phyloP scores from a whole-genome alignment of 2,797 vertebrate genomes.

The Pangasius krempfi region DNA sequence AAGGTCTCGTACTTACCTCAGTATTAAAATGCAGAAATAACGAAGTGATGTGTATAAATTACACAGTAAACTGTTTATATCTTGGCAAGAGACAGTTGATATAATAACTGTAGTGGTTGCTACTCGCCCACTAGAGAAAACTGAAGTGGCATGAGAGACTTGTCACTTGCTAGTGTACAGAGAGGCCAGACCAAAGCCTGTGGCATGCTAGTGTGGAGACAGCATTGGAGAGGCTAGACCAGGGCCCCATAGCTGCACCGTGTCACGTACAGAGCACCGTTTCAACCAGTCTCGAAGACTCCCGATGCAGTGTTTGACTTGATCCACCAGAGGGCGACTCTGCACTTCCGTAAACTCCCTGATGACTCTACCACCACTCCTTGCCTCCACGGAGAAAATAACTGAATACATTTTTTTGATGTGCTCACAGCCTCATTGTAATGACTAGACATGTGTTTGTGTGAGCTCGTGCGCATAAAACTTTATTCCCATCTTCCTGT shows the following conservation, averaged over 20 bases:
- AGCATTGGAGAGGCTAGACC: neutral
- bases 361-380: neutral
- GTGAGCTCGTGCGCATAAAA: slow-evolving; percentile 38
- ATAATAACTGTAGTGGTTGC: neutral
- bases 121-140: too few relatives aligned
- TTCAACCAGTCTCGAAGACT: neutral
- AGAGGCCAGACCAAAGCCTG: neutral
- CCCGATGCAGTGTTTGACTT: neutral
- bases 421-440: slow-evolving; percentile 48
- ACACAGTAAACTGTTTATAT: slow-evolving; percentile 17
- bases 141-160: neutral
- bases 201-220: neutral
- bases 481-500: slow-evolving; percentile 26
- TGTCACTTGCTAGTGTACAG: neutral
- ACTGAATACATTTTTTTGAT: slow-evolving; percentile 47
- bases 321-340: slow-evolving; percentile 82
- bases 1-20: neutral
- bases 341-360: slow-evolving; percentile 75
- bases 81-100: neutral
- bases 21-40: neutral
- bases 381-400: slow-evolving; percentile 45
- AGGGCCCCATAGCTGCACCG: neutral
- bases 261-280: neutral
- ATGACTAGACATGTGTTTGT: slow-evolving; percentile 43
- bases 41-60: slow-evolving; percentile 3